phyloP scores from a whole-genome alignment of 2,797 vertebrate species.

The Steatocranus sp. region DNA sequence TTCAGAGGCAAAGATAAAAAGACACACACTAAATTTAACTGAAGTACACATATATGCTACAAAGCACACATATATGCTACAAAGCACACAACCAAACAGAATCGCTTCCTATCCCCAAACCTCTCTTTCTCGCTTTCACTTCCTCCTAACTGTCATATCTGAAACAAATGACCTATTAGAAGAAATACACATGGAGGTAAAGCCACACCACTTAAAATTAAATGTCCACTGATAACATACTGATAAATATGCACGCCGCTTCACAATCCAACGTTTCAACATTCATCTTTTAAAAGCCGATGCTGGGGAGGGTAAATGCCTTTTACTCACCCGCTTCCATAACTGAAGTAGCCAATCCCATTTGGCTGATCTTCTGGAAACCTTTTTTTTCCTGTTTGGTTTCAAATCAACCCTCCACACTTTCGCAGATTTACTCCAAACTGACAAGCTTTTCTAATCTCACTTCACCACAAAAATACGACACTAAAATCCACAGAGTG shows the following conservation, averaged over 20 bases:
- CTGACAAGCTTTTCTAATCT: not conserved
- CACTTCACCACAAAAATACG: not conserved
- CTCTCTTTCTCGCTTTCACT: constrained; percentile 31
- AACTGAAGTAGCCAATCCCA: constrained; percentile 54
- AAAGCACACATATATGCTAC: not conserved
- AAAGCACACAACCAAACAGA: constrained; percentile 1
- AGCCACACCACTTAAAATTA: not conserved
- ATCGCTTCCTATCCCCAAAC: not conserved
- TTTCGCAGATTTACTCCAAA: constrained; percentile 4
- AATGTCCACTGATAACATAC: not conserved
- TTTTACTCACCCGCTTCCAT: constrained; percentile 54
- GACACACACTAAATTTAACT: constrained; percentile 35
- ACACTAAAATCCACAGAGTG: not conserved
- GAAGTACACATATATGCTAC: constrained; percentile 12
- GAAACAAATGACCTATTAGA: not conserved
- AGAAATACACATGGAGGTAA: not conserved
- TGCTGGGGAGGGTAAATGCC: not conserved
- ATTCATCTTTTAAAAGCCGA: not conserved
- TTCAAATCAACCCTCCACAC: constrained; percentile 11
- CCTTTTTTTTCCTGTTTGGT: not conserved
- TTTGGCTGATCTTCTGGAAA: constrained; percentile 15
- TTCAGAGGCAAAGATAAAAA: constrained; percentile 57
- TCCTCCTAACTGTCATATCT: constrained; percentile 1
- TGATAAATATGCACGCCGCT: not conserved
- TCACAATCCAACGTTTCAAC: not conserved